A percentile compares a stretch with the other conserved stretches of the same genome.
phyloP scores from a whole-genome alignment of 2,113 vertebrate species.

The Quiscalus mexicanus region DNA sequence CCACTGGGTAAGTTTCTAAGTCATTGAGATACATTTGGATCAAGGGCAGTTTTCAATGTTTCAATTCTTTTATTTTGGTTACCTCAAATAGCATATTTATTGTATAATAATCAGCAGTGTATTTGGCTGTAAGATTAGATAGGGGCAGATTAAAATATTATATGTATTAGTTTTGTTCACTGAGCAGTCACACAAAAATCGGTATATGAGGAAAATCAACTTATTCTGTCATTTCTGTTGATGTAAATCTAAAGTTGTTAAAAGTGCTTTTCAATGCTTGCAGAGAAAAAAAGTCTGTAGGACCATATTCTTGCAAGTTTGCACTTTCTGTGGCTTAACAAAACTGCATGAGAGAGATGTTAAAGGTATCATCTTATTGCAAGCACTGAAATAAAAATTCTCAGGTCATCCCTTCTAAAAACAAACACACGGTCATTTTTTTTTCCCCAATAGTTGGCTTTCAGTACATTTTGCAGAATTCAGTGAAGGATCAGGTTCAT shows the following conservation, averaged over 20 bases:
- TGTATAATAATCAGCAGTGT: not conserved
- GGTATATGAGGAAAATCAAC: not conserved
- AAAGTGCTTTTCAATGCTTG: not conserved
- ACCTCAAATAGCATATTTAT: not conserved
- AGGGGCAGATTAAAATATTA: not conserved
- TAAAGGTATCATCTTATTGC: not conserved
- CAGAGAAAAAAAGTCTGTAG: not conserved
- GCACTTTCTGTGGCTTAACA: not conserved
- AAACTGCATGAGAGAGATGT: not conserved
- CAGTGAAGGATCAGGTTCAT: not conserved
- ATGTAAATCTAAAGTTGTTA: not conserved
- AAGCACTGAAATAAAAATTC: not conserved
- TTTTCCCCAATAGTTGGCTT: not conserved
- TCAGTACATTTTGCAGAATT: not conserved
- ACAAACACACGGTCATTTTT: not conserved
- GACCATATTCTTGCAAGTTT: not conserved
- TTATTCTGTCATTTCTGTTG: not conserved
- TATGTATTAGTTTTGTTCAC: not conserved
- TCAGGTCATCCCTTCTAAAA: not conserved
- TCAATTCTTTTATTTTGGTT: not conserved
- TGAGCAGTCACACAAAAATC: not conserved
- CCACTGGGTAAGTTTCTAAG: not conserved
- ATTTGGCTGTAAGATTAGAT: constrained; percentile 11
- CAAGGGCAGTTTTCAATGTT: not conserved
- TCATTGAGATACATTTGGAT: not conserved